A percentile compares a stretch with the other conserved stretches of the same genome.
These are phyloP conservation scores for Capricornis sumatraensis DNA, from an alignment of 2,113 vertebrate genomes.

Conservation along the genomic window DNA sequence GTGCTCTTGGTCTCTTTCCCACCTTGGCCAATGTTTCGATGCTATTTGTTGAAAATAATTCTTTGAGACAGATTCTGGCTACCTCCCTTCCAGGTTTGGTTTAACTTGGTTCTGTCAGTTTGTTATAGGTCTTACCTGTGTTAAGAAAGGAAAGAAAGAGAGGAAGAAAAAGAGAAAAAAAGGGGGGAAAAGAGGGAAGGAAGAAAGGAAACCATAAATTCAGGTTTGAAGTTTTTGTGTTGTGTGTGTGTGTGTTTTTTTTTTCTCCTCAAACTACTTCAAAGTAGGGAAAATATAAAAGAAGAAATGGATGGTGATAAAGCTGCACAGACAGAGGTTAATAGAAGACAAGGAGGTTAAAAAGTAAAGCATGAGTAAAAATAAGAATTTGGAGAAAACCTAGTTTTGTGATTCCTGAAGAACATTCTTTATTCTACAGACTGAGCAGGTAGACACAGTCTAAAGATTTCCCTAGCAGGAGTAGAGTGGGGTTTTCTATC, in stretches of 20 bases:
- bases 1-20: slow-evolving; percentile 64
- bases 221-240: background rate
- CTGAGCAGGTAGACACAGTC: slow-evolving; percentile 71
- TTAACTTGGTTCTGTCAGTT: slow-evolving; percentile 86
- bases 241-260: background rate
- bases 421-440: slow-evolving; percentile 71
- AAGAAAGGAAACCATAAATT: background rate
- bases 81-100: slow-evolving; percentile 83
- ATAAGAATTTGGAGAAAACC: slow-evolving; percentile 63
- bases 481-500: slow-evolving; percentile 69
- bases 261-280: slow-evolving; percentile 60
- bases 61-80: slow-evolving; percentile 82
- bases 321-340: slow-evolving; percentile 49
- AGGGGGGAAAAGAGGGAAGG: background rate
- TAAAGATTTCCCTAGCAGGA: slow-evolving; percentile 74
- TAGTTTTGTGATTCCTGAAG: slow-evolving; percentile 76
- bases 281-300: slow-evolving; percentile 47
- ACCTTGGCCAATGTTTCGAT: slow-evolving; percentile 62
- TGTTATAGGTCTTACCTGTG: slow-evolving; percentile 87
- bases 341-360: slow-evolving; percentile 33
- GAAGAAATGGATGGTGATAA: slow-evolving; percentile 14
- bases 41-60: slow-evolving; percentile 75
- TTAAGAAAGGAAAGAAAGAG: slow-evolving; percentile 38
- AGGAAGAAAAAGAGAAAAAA: slow-evolving; percentile 16
- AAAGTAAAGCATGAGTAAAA: slow-evolving; percentile 69